phyloP scores from a whole-genome alignment of 2,797 vertebrate species.

The Catostomus latipinnis region DNA sequence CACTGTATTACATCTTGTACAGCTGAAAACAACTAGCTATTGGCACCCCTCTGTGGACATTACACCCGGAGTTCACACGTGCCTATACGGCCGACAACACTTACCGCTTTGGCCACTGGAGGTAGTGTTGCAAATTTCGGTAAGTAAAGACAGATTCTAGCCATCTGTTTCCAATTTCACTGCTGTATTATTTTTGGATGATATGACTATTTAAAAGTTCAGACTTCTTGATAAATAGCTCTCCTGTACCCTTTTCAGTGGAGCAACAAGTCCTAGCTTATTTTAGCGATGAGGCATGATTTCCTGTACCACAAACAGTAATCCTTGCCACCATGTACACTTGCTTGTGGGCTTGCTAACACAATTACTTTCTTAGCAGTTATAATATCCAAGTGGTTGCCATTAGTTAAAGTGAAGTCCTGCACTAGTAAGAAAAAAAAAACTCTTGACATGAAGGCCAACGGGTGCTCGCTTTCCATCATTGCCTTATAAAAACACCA shows the following conservation, averaged over 20 bases:
- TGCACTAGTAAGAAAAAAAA: not conserved
- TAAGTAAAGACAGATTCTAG: too few species aligned
- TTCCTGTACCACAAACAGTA: conserved; percentile 12
- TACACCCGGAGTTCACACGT: too few species aligned
- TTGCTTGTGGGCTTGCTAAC: not conserved
- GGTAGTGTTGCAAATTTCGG: too few species aligned
- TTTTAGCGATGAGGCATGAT: conserved; percentile 34
- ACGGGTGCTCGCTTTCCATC: not conserved
- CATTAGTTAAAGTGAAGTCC: conserved; percentile 11
- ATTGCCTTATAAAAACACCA: conserved; percentile 15
- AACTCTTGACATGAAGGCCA: too few species aligned
- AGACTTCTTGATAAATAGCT: conserved; percentile 3
- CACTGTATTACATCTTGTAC: too few species aligned
- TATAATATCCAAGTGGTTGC: not conserved
- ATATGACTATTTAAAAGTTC: not conserved
- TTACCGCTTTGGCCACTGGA: too few species aligned
- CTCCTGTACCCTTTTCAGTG: conserved; percentile 4
- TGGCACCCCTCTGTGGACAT: too few species aligned
- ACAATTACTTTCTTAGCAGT: conserved; percentile 6
- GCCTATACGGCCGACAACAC: too few species aligned
- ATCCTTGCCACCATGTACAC: not conserved
- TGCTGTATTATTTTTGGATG: not conserved
- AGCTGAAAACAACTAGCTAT: too few species aligned
- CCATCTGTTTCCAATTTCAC: too few species aligned
- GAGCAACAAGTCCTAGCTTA: conserved; percentile 24